Evolutionary conservation across 2,888 invertebrate genomes (phyloP), one percentile per base, ranked within the genome.

Genomic region (Hetaerina titia): DNA sequence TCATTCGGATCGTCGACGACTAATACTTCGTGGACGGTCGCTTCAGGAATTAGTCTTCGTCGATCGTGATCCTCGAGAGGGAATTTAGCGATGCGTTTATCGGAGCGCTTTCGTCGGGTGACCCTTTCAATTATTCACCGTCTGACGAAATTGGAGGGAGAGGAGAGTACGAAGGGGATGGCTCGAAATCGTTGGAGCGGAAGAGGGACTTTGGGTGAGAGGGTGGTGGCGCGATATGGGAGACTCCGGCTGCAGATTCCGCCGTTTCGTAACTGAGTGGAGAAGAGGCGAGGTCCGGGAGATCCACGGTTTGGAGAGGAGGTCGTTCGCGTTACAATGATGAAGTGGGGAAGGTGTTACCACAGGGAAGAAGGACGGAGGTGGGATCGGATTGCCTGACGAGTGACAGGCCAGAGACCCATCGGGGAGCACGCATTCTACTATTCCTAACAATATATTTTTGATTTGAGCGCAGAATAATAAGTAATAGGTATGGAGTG

Each of bases 261-360:
- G n/a, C 64, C 19, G 63, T 90, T 90, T 90, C 90, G 90, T 90
- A 90, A 90, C 90, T 45, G 64, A 63, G 63, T 45, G 90, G 90
- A 64, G 31, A 31, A 45, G 90, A 90, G 90, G 90, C 63, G 90
- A 90, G 90, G 90, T 90, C 90, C 63, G 60, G 90, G 25, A 11
- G 88, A 69, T 69, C 69, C 22, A 69, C n/a, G 69, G 69, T 64
- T 64, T 19, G 64, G 64, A 69, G 69, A 4, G n/a, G 7, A 22
- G 22, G 69, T 8, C 22, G n/a, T 4, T 9, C 4, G 45, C 45
- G 19, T 56, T 56, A 13, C 22, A 45, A 63, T 63, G 25, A 63
- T 56, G 90, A n/a, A 22, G 7, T n/a, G 90, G n/a, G 90, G 13
- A 11, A 25, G 56, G 45, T 19, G 17, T 69, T 69, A 8, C 45